These are phyloP conservation scores for Drosophila kanapiae DNA, from an alignment of 1,140 invertebrate species.

Conservation along the genomic window DNA sequence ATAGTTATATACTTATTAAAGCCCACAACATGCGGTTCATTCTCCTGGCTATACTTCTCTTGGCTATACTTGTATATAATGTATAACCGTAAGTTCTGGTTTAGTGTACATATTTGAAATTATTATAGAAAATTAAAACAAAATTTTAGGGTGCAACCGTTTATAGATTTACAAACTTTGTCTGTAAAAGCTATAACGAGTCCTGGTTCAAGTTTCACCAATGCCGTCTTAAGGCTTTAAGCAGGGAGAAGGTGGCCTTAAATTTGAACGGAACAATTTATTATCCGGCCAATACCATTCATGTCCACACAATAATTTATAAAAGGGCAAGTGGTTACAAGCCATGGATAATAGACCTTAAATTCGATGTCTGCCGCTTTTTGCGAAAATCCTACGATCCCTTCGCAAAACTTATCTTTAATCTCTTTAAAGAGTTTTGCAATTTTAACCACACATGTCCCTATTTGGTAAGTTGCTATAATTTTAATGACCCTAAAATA, in stretches of 20 bases:
- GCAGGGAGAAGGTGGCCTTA: background rate
- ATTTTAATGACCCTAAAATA: too few relatives aligned
- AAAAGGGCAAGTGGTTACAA: slow-evolving; percentile 43
- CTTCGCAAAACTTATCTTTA: background rate
- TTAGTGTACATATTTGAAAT: too few relatives aligned
- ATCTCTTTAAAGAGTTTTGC: slow-evolving; percentile 31
- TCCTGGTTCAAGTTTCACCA: slow-evolving; percentile 24
- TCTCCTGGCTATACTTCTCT: too few relatives aligned
- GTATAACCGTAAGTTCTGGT: too few relatives aligned
- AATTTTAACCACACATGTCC: slow-evolving; percentile 47
- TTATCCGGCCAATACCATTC: slow-evolving; percentile 4
- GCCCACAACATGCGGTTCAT: too few relatives aligned
- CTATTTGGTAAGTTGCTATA: too few relatives aligned
- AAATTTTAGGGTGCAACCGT: slow-evolving; percentile 17
- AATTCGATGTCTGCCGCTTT: slow-evolving; percentile 30
- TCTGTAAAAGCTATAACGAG: slow-evolving; percentile 29
- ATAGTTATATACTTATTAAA: too few relatives aligned
- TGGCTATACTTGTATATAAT: too few relatives aligned
- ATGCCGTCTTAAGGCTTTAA: slow-evolving; percentile 26
- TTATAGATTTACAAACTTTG: slow-evolving; percentile 32
- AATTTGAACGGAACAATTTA: slow-evolving; percentile 25
- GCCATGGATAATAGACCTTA: slow-evolving; percentile 9
- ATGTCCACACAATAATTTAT: background rate
- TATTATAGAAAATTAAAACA: too few relatives aligned
- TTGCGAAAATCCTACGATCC: slow-evolving; percentile 1